Percentiles rank a stretch among this genome's conserved stretches.
Conservation (phyloP, 2,797 vertebrate species). For the Loris lydekkerianus region DNA sequence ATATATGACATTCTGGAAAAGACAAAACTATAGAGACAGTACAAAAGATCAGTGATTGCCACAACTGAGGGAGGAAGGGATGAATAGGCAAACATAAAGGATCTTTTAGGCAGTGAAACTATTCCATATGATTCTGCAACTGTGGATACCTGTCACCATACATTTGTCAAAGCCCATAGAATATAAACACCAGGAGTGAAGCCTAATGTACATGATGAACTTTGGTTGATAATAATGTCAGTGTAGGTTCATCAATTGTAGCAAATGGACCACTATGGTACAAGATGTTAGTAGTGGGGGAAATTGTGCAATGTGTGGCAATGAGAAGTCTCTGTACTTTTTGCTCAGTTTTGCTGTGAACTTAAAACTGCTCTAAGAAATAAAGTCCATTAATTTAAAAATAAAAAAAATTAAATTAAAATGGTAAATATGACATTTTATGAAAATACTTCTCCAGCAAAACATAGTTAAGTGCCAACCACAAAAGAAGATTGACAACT, state of each 20-base stretch:
- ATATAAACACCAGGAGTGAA: background rate
- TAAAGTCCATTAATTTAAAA: background rate
- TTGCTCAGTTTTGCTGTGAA: background rate
- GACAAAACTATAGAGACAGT: background rate
- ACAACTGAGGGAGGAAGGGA: background rate
- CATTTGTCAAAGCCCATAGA: background rate
- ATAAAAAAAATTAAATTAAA: background rate
- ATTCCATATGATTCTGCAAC: background rate
- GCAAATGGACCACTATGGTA: background rate
- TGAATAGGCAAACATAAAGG: background rate
- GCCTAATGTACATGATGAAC: background rate
- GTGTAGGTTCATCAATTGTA: background rate
- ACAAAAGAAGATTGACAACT: background rate
- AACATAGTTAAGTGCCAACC: background rate
- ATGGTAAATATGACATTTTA: background rate
- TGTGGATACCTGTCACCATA: background rate
- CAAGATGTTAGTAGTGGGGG: background rate
- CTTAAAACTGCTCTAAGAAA: background rate
- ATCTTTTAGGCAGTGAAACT: background rate
- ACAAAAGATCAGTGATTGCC: background rate
- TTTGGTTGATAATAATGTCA: background rate
- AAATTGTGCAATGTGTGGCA: background rate
- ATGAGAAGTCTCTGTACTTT: background rate
- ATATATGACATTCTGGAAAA: background rate
- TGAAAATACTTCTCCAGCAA: slow-evolving; percentile 27